Evolutionary conservation across 2,113 vertebrate species (phyloP).

Genomic region (Calcarius ornatus): DNA sequence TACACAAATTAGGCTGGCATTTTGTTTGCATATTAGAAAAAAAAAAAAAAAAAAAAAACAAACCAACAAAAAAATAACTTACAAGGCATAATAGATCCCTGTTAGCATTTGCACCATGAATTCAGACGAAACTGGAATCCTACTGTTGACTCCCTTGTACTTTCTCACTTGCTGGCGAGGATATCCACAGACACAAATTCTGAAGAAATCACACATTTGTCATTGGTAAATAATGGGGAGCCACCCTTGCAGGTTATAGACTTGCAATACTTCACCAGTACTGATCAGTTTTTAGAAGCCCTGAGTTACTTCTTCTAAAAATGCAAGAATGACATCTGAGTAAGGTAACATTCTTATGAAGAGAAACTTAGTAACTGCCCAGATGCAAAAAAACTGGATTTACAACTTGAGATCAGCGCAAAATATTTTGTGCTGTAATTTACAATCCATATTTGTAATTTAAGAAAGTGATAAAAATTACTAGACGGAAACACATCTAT

Average conservation of each 20-base stretch:
- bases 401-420: not conserved
- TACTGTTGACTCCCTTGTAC: constrained; percentile 86
- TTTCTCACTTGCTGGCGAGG: constrained; percentile 91
- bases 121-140: constrained; percentile 91
- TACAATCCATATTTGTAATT: not conserved
- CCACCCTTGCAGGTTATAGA: not conserved
- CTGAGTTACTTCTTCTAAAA: not conserved
- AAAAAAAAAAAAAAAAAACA: constrained; percentile 30
- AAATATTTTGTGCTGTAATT: not conserved
- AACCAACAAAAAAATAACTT: constrained; percentile 73
- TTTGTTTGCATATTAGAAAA: not conserved
- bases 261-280: not conserved
- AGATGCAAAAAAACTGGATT: not conserved
- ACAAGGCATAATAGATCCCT: constrained; percentile 96
- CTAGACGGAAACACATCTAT: not conserved
- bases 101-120: constrained; percentile 98
- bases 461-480: not conserved
- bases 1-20: not conserved
- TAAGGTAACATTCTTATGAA: not conserved
- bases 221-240: not conserved
- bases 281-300: not conserved
- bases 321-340: not conserved
- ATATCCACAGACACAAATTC: constrained; percentile 95
- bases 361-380: not conserved
- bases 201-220: constrained; percentile 63